Base-by-base conservation (phyloP, 2,888 invertebrate genomes). In the Cyclophora punctaria region DNA sequence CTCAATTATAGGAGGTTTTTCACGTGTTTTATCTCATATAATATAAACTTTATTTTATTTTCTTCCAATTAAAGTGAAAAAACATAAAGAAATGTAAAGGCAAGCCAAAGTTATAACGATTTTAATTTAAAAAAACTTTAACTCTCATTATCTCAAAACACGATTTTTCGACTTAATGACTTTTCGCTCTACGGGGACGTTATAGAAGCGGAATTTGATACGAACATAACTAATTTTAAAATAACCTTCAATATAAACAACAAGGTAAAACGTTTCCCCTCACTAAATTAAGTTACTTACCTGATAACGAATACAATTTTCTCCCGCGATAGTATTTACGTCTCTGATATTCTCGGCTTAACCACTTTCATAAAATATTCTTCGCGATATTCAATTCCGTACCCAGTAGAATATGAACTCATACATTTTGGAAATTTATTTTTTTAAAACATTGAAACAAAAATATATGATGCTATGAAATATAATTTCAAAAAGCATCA, bases 201-300 rank as follows among this genome's bases (percentile, higher is more conserved):
- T n/a, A 7, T 43, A 20, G 57, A 48, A 55, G 55, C 52, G 56
- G 60, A 56, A 55, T 48, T 59, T 49, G 57, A 55, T 53, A 35
- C 50, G 56, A 55, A 53, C 49, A 52, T 49, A 37, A 7, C 20
- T 43, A 43, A 63, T 65, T 63, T 62, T 63, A 63, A 50, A 55
- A 48, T 45, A 53, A 53, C 50, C 52, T 56, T 58, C 53, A 58
- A 56, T 56, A 56, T 63, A 60, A 53, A 60, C 67, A 72, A 68
- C 62, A 67, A 55, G 63, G 56, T 52, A 58, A 66, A 65, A 62
- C 58, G 59, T 61, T 63, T 63, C 61, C 66, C 5, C 67, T 69
- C 66, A 59, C 64, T 59, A 73, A 78, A 80, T 78, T 74, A 74
- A 71, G 75, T 78, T 80, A 74, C 61, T 61, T 59, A 61, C 59